These are phyloP conservation scores for Helicolenus hilgendorfi DNA, from an alignment of 2,797 vertebrate species.

Conservation along the genomic window DNA sequence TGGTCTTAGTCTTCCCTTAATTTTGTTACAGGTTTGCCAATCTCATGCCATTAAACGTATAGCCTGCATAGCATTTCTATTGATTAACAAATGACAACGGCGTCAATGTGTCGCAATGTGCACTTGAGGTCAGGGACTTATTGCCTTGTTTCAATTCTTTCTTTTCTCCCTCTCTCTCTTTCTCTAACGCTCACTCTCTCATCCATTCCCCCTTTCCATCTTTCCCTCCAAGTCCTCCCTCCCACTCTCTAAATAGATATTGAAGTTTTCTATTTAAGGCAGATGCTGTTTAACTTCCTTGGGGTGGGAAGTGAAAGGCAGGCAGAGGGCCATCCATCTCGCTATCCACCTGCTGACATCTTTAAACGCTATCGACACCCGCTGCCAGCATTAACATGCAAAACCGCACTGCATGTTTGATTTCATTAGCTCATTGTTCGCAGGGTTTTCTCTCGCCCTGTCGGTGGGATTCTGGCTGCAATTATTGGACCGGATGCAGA, in stretches of 20 bases:
- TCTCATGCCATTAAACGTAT: constrained; percentile 82
- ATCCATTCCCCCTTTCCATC: constrained; percentile 43
- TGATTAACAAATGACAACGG: constrained; percentile 86
- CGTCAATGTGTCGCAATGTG: constrained; percentile 86
- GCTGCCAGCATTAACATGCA: constrained; percentile 88
- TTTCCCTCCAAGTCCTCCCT: constrained; percentile 48
- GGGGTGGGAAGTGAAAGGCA: constrained; percentile 84
- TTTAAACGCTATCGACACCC: constrained; percentile 89
- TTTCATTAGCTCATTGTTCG: constrained; percentile 87
- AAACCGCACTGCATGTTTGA: constrained; percentile 85
- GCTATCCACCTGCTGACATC: constrained; percentile 88
- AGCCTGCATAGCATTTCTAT: constrained; percentile 82
- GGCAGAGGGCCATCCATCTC: constrained; percentile 89
- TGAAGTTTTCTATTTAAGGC: constrained; percentile 89
- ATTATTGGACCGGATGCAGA: constrained; percentile 72
- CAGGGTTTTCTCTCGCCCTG: constrained; percentile 68
- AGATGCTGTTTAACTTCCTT: constrained; percentile 86
- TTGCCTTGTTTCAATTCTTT: constrained; percentile 80
- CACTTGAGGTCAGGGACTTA: constrained; percentile 87
- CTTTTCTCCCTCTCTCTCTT: constrained; percentile 35
- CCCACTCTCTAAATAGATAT: constrained; percentile 85
- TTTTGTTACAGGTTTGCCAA: constrained; percentile 81
- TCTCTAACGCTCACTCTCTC: constrained; percentile 19
- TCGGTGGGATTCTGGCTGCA: constrained; percentile 65
- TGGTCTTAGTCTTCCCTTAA: constrained; percentile 75